Percentiles rank a stretch among this genome's conserved stretches.
phyloP scores from a whole-genome alignment of 2,888 invertebrate species.

The Seira sanloemensis region DNA sequence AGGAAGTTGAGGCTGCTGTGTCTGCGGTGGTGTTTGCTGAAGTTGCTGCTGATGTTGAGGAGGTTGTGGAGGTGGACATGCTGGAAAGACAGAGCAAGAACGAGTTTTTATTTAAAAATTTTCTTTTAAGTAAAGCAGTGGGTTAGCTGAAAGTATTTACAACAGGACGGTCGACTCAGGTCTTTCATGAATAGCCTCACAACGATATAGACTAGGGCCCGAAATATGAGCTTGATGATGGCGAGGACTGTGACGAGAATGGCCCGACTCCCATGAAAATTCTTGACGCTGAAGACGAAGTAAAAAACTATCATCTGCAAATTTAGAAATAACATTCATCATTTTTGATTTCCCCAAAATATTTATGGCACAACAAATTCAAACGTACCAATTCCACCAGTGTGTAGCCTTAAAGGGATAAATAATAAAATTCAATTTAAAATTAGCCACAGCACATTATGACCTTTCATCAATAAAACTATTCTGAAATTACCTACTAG shows the following conservation, averaged over 20 bases:
- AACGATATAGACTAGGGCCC: slow-evolving; percentile 55
- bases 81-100: too few species aligned
- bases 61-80: slow-evolving; percentile 56
- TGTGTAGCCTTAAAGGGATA: slow-evolving; percentile 57
- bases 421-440: slow-evolving; percentile 16
- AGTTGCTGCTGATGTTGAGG: slow-evolving; percentile 25
- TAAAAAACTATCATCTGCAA: slow-evolving; percentile 63
- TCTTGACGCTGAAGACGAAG: slow-evolving; percentile 27
- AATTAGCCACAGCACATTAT: not conserved
- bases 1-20: slow-evolving; percentile 27
- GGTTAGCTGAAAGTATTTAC: too few species aligned
- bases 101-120: too few species aligned
- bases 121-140: too few species aligned
- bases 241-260: slow-evolving; percentile 53
- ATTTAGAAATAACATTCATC: too few species aligned
- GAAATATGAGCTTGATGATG: slow-evolving; percentile 60
- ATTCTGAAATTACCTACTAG: too few species aligned
- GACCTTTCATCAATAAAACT: too few species aligned
- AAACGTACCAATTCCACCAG: slow-evolving; percentile 66
- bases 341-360: too few species aligned
- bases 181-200: slow-evolving; percentile 68
- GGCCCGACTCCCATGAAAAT: slow-evolving; percentile 51
- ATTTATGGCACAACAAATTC: too few species aligned
- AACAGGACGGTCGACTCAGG: slow-evolving; percentile 66
- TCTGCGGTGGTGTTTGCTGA: slow-evolving; percentile 26